A percentile compares a stretch with the other conserved stretches of the same genome.
Evolutionary conservation across 2,888 invertebrate genomes (phyloP).

Genomic region (Drosophila atripex): DNA sequence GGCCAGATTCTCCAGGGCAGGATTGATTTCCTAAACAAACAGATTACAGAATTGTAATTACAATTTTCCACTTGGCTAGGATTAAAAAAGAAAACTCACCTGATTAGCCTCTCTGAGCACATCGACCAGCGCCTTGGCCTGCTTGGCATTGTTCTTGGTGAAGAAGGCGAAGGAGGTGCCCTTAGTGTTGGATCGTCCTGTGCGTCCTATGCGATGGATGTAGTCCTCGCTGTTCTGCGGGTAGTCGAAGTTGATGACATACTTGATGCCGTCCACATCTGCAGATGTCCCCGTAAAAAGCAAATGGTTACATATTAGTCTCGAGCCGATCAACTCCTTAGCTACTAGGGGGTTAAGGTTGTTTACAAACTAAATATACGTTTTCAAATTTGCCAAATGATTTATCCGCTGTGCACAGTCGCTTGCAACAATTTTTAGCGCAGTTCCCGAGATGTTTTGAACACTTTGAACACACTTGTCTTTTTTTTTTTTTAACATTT

Average conservation of each 20-base stretch:
- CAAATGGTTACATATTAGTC: constrained; percentile 27
- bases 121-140: constrained; percentile 94
- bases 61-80: too few species aligned
- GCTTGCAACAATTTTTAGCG: constrained; percentile 77
- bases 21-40: constrained; percentile 91
- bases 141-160: constrained; percentile 93
- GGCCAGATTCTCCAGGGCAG: constrained; percentile 92
- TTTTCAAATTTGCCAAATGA: constrained; percentile 75
- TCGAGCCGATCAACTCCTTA: not conserved
- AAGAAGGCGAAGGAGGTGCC: constrained; percentile 98
- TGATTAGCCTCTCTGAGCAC: constrained; percentile 96
- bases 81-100: constrained; percentile 83
- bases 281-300: constrained; percentile 65
- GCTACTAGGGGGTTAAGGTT: constrained; percentile 8
- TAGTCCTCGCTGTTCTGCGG: constrained; percentile 98
- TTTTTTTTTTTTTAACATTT: constrained; percentile 53
- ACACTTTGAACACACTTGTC: constrained; percentile 79
- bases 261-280: constrained; percentile 98
- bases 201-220: constrained; percentile 97
- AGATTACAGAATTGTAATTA: too few species aligned
- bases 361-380: constrained; percentile 27
- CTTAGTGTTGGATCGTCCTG: constrained; percentile 93
- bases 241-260: constrained; percentile 98
- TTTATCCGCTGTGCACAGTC: constrained; percentile 52
- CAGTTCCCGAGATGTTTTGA: constrained; percentile 70